phyloP scores from a whole-genome alignment of 2,797 vertebrate species.

The Crenichthys baileyi region DNA sequence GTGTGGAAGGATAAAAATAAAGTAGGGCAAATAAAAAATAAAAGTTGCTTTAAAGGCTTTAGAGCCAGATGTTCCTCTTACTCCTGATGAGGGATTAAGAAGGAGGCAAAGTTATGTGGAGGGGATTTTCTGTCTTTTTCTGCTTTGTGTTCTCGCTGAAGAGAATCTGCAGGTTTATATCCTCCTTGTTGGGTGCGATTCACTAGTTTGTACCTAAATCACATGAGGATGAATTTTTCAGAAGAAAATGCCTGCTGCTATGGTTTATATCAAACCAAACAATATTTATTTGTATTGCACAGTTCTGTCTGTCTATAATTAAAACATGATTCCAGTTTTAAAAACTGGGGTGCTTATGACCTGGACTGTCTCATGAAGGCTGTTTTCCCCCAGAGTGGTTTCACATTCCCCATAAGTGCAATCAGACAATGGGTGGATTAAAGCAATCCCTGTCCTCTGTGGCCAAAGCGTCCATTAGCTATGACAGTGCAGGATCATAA shows the following conservation, averaged over 20 bases:
- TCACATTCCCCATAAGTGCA: slow-evolving; percentile 63
- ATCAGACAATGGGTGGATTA: slow-evolving; percentile 76
- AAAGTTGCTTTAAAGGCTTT: slow-evolving; percentile 81
- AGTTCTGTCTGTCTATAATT: slow-evolving; percentile 27
- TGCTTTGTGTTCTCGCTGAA: slow-evolving; percentile 18
- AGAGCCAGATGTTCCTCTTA: slow-evolving; percentile 80
- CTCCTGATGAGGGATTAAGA: slow-evolving; percentile 78
- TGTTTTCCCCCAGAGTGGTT: slow-evolving; percentile 34
- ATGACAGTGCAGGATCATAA: slow-evolving; percentile 61
- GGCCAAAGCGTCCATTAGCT: slow-evolving; percentile 69
- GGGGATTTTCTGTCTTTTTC: slow-evolving; percentile 49
- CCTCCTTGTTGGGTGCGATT: slow-evolving; percentile 7
- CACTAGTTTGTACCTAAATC: slow-evolving; percentile 5
- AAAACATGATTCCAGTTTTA: slow-evolving; percentile 27
- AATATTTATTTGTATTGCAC: slow-evolving; percentile 2
- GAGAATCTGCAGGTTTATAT: slow-evolving; percentile 20
- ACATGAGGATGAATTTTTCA: background rate
- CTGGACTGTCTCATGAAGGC: slow-evolving; percentile 31
- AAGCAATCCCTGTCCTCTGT: slow-evolving; percentile 62
- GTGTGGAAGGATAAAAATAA: slow-evolving; percentile 80
- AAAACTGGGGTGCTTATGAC: slow-evolving; percentile 31
- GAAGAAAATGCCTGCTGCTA: slow-evolving; percentile 2
- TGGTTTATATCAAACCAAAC: slow-evolving; percentile 5
- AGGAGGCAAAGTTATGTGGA: slow-evolving; percentile 67
- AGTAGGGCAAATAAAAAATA: slow-evolving; percentile 84